Evolutionary conservation across 2,113 vertebrate genomes (phyloP).

Genomic region (Myiozetetes cayanensis): DNA sequence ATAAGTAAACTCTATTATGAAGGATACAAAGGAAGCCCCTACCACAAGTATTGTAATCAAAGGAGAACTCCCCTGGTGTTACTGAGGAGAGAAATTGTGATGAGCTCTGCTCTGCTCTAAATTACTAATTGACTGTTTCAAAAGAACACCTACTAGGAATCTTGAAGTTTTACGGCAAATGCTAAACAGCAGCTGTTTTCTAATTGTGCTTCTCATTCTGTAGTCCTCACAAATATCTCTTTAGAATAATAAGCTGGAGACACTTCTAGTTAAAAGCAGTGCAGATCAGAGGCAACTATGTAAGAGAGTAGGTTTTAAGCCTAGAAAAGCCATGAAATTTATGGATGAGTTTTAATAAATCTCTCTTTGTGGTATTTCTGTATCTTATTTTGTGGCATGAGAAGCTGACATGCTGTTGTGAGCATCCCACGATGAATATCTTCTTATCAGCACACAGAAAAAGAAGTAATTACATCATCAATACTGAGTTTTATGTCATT

Average conservation of each 20-base stretch:
- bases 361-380: neutral
- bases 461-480: neutral
- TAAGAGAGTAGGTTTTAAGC: neutral
- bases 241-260: conserved; percentile 16
- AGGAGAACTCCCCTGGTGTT: neutral
- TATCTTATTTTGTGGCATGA: neutral
- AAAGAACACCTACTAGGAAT: conserved; percentile 45
- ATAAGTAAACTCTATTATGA: conserved; percentile 18
- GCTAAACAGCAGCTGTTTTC: conserved; percentile 37
- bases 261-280: neutral
- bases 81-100: conserved; percentile 11
- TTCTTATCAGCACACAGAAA: neutral
- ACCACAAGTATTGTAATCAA: conserved; percentile 27
- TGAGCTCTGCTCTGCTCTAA: conserved; percentile 38
- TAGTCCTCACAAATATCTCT: neutral
- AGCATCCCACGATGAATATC: neutral
- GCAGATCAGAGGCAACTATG: neutral
- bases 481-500: neutral
- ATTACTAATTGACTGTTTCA: conserved; percentile 46
- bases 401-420: neutral
- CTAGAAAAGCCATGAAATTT: neutral
- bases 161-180: conserved; percentile 38
- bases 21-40: neutral
- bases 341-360: neutral
- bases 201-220: neutral